A percentile compares a stretch with the other conserved stretches of the same genome.
phyloP scores from a whole-genome alignment of 2,113 vertebrate species.

The Eudyptes chrysolophus region DNA sequence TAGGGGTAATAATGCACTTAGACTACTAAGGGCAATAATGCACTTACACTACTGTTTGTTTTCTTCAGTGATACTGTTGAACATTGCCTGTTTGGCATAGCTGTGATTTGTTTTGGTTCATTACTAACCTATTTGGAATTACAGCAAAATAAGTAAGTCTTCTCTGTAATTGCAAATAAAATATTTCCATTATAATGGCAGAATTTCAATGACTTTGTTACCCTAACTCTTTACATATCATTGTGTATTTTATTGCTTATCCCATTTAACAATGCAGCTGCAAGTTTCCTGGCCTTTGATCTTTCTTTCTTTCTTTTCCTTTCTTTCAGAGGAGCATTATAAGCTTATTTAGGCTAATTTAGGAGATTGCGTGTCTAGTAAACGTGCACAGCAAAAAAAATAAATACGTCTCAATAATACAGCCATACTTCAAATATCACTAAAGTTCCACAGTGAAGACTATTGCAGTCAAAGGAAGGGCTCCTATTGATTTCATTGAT shows the following conservation, averaged over 20 bases:
- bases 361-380: neutral
- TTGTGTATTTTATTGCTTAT: neutral
- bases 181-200: neutral
- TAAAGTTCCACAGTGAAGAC: neutral
- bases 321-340: neutral
- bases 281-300: neutral
- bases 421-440: neutral
- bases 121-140: neutral
- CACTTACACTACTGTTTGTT: neutral
- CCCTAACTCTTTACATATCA: neutral
- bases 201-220: neutral
- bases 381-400: neutral
- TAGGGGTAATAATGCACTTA: neutral
- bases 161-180: neutral
- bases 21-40: neutral
- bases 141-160: neutral
- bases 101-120: neutral
- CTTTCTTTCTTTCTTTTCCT: neutral
- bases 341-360: neutral
- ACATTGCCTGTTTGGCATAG: neutral
- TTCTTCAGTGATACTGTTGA: neutral
- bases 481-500: neutral
- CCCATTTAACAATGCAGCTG: neutral
- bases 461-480: neutral
- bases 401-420: neutral